phyloP scores from a whole-genome alignment of 2,888 invertebrate species.

The Rutpela maculata region DNA sequence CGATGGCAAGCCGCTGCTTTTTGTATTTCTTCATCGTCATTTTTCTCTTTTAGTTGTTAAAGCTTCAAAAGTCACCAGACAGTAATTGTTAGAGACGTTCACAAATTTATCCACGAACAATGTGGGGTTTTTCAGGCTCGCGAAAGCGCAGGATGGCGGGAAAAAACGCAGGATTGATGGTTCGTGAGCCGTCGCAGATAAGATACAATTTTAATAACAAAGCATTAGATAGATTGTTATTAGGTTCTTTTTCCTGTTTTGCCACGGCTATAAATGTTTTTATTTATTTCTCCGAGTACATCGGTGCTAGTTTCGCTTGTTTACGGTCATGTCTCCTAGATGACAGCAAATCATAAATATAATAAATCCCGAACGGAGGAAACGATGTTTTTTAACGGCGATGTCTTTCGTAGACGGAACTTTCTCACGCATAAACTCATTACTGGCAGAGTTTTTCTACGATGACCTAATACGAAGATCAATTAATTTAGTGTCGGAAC shows the following conservation, averaged over 20 bases:
- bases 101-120: conserved; percentile 57
- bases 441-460: background rate
- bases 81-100: conserved; percentile 62
- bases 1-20: conserved; percentile 45
- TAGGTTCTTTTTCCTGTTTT: conserved; percentile 22
- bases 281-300: conserved; percentile 13
- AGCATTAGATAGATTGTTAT: conserved; percentile 48
- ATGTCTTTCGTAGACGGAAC: background rate
- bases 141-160: conserved; percentile 24
- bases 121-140: conserved; percentile 46
- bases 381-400: background rate
- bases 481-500: background rate
- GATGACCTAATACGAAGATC: background rate
- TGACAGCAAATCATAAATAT: conserved; percentile 19
- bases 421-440: background rate
- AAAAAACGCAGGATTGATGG: conserved; percentile 53
- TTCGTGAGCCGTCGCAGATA: conserved; percentile 40
- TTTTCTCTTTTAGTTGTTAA: conserved; percentile 57
- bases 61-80: conserved; percentile 59
- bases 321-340: conserved; percentile 5
- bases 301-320: conserved; percentile 7
- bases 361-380: conserved; percentile 9
- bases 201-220: conserved; percentile 53
- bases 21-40: conserved; percentile 57
- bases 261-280: conserved; percentile 19